These are phyloP conservation scores for Tachina lurida DNA, from an alignment of 2,888 invertebrate genomes.

Conservation along the genomic window DNA sequence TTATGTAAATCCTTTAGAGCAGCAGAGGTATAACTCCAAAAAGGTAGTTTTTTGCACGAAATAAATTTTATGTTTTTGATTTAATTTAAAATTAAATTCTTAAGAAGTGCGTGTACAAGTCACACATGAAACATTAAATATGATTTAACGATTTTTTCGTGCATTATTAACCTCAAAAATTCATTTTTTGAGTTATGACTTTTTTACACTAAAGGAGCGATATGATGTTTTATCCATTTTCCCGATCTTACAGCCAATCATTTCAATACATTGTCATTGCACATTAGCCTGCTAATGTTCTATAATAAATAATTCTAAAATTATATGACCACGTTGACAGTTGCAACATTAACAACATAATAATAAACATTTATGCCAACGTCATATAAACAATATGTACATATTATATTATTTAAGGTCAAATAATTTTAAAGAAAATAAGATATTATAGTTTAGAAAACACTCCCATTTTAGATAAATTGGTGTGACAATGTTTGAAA, in stretches of 20 bases:
- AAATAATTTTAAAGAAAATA: constrained; percentile 44
- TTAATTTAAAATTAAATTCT: too few species aligned
- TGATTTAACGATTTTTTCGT: too few species aligned
- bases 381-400: background rate
- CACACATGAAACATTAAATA: too few species aligned
- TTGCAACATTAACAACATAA: background rate
- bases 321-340: background rate
- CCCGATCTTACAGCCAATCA: background rate
- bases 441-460: constrained; percentile 49
- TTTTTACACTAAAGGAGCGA: too few species aligned
- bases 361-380: constrained; percentile 7
- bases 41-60: too few species aligned
- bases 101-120: too few species aligned
- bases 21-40: too few species aligned
- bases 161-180: too few species aligned
- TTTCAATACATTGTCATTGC: background rate
- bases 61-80: too few species aligned
- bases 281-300: background rate
- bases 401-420: constrained; percentile 50
- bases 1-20: too few species aligned
- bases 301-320: background rate
- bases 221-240: too few species aligned
- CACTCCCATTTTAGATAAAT: constrained; percentile 61
- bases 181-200: too few species aligned
- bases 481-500: constrained; percentile 1